Conservation (phyloP, 1,140 invertebrate species). For the Ceratina calcarata region DNA sequence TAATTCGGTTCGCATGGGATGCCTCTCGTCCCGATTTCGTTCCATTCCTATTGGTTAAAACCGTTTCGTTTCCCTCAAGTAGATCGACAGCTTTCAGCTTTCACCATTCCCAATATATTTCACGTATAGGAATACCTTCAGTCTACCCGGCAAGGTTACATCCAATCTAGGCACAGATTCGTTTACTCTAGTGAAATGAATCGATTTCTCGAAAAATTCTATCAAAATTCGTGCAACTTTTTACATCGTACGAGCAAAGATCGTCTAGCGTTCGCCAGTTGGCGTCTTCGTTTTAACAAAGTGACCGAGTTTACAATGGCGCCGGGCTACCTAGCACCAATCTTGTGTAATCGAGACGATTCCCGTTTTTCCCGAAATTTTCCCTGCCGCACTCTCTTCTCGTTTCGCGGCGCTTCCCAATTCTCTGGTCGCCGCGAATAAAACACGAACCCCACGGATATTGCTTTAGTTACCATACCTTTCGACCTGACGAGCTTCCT, state of each 20-base stretch:
- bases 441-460: conserved; percentile 53
- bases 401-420: not conserved
- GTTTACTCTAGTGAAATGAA: too few relatives aligned
- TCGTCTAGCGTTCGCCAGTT: too few relatives aligned
- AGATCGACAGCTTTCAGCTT: not conserved
- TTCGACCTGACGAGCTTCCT: conserved; percentile 21
- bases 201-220: too few relatives aligned
- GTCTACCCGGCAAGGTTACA: too few relatives aligned
- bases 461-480: conserved; percentile 69
- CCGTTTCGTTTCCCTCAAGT: not conserved
- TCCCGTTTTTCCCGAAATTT: not conserved
- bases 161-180: too few relatives aligned
- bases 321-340: not conserved
- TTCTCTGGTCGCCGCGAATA: conserved; percentile 27
- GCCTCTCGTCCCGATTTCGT: conserved; percentile 1
- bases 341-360: not conserved
- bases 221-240: not conserved
- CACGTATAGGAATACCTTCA: too few relatives aligned
- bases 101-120: not conserved
- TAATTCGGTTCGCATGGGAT: not conserved
- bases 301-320: not conserved
- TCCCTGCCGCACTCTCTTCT: not conserved
- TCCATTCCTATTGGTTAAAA: not conserved
- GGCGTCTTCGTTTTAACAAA: not conserved
- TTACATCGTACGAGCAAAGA: not conserved